phyloP scores from a whole-genome alignment of 2,888 invertebrate genomes.

The Mimas tiliae region DNA sequence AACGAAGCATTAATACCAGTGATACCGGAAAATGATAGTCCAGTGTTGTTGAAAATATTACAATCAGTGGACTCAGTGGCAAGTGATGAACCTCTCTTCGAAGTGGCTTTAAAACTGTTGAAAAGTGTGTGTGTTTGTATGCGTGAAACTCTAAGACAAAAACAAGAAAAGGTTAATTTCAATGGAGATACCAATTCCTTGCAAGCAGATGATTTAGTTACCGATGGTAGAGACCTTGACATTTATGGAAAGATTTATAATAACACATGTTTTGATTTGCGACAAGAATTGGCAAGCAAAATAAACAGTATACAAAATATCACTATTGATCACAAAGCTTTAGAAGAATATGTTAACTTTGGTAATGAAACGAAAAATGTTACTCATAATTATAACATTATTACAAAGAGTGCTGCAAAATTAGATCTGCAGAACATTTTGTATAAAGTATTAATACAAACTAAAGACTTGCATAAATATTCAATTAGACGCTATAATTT shows the following conservation, averaged over 20 bases:
- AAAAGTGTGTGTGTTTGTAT: constrained; percentile 69
- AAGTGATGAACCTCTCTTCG: constrained; percentile 61
- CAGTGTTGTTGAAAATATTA: constrained; percentile 60
- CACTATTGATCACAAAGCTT: constrained; percentile 35
- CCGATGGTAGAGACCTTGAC: constrained; percentile 47
- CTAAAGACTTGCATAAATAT: constrained; percentile 57
- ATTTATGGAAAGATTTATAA: constrained; percentile 66
- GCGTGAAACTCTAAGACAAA: constrained; percentile 55
- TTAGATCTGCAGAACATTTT: constrained; percentile 51
- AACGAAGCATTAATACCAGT: constrained; percentile 44
- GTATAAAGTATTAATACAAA: constrained; percentile 56
- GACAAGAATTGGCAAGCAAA: constrained; percentile 48
- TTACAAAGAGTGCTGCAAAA: constrained; percentile 29
- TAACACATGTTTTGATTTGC: constrained; percentile 61
- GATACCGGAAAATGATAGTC: constrained; percentile 45
- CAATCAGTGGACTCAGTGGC: constrained; percentile 62
- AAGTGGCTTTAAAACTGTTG: constrained; percentile 66
- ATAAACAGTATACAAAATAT: constrained; percentile 38
- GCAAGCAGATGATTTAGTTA: constrained; percentile 36
- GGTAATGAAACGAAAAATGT: constrained; percentile 33
- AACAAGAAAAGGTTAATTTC: constrained; percentile 44
- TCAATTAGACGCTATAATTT: constrained; percentile 58
- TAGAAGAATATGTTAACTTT: constrained; percentile 40
- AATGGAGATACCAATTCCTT: constrained; percentile 43
- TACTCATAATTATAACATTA: constrained; percentile 30